phyloP scores from a whole-genome alignment of 2,113 vertebrate genomes.

The Ornithorhynchus anatinus region DNA sequence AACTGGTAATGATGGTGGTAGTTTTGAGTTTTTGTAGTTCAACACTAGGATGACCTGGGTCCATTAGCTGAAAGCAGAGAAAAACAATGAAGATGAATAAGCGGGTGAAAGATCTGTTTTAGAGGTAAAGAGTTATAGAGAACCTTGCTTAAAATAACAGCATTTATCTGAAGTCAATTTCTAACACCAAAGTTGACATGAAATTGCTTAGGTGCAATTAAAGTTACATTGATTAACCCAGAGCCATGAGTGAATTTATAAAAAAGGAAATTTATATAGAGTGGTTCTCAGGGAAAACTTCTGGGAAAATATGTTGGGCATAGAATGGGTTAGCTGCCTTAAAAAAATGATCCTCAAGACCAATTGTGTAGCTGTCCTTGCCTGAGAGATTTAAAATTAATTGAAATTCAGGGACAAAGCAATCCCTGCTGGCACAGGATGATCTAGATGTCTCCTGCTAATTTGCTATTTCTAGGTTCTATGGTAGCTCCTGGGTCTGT shows the following conservation, averaged over 20 bases:
- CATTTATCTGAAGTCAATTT: too few relatives aligned
- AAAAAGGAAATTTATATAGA: not conserved
- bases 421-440: not conserved
- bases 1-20: too few relatives aligned
- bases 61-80: too few relatives aligned
- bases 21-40: too few relatives aligned
- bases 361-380: not conserved
- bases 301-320: fast-evolving
- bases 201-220: too few relatives aligned
- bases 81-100: too few relatives aligned
- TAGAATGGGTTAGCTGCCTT: fast-evolving
- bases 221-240: fast-evolving
- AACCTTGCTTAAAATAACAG: too few relatives aligned
- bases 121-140: too few relatives aligned
- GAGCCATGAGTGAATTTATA: not conserved
- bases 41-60: too few relatives aligned
- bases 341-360: fast-evolving
- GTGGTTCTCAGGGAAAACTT: not conserved
- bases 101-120: too few relatives aligned
- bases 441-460: not conserved
- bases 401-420: not conserved
- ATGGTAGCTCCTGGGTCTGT: not conserved
- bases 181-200: too few relatives aligned
- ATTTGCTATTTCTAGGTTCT: not conserved
- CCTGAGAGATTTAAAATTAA: not conserved